Evolutionary conservation across 2,797 vertebrate genomes (phyloP), one percentile per base, ranked within the genome.

Genomic region (Rhodeus uyekii): DNA sequence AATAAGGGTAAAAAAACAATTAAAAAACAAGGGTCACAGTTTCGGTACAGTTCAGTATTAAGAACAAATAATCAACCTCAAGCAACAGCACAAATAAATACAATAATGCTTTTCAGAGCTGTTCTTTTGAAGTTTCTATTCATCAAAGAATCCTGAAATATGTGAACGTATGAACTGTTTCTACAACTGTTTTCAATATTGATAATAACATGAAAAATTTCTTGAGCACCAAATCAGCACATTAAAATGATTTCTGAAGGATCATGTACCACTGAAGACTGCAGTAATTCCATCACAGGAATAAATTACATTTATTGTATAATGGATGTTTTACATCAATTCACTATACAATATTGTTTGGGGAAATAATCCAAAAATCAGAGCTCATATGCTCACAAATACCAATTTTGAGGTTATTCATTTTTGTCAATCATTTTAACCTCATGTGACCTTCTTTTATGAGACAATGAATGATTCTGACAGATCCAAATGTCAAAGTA

Each of bases 401-500:
- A 18, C 19, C 22, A 53, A 24, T 18, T 46, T 16, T 39, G 34
- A 1, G 2, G 13, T 18, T 14, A 58, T 74, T 36, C 14, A 27
- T 10, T 42, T 27, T 18, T 60, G 36, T 39, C 13, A 42, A 42
- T 27, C 3, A 42, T 69, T 71, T 71, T 58, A 58, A 13, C 42
- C 19, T 76, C 16, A 61, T 2, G n/a, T 32, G 16, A 29, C 53
- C 38, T 8, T 0, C 18, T 78, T 24, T 32, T 8, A 42, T 22
- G 32, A 84, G 85, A 83, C 88, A 87, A 64, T 86, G 53, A 19
- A 87, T 88, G 82, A 84, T 84, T 63, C 14, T 16, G 90, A 88
- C 91, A 89, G 86, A 87, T 84, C 78, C 67, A 88, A 91, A 91
- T 89, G 87, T 89, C 86, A 88, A 87, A 90, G 89, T 82, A 90